Conservation (phyloP, 2,113 vertebrate species). For the Tragelaphus buxtoni region DNA sequence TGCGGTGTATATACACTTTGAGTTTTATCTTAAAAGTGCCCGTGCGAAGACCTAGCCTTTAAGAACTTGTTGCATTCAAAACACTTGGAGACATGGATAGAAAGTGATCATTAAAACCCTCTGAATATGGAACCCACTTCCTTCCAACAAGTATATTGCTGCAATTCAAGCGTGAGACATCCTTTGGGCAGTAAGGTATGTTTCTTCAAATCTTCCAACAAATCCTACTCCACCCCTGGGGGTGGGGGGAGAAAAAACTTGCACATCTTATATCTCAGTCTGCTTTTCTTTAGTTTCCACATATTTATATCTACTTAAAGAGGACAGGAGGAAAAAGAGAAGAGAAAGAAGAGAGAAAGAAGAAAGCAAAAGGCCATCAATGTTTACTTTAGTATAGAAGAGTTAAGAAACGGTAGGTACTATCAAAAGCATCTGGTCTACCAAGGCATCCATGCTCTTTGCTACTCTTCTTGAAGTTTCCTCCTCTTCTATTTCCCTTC, state of each 20-base stretch:
- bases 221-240: neutral
- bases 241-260: neutral
- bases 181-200: neutral
- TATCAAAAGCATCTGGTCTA: neutral
- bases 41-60: neutral
- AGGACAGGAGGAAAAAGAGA: neutral
- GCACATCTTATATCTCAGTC: neutral
- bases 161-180: neutral
- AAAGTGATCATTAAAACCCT: neutral
- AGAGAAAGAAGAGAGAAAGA: neutral
- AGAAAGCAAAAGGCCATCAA: conserved; percentile 8
- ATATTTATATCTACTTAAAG: neutral
- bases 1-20: neutral
- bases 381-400: neutral
- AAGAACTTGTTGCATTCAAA: neutral
- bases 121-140: neutral
- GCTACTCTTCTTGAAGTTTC: neutral
- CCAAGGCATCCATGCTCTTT: neutral
- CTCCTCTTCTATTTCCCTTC: neutral
- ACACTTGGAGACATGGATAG: neutral
- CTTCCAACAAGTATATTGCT: neutral
- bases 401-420: neutral
- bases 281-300: neutral
- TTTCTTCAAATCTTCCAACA: neutral
- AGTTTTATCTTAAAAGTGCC: neutral